Evolutionary conservation across 2,113 vertebrate species (phyloP).

Genomic region (Crypturellus undulatus): DNA sequence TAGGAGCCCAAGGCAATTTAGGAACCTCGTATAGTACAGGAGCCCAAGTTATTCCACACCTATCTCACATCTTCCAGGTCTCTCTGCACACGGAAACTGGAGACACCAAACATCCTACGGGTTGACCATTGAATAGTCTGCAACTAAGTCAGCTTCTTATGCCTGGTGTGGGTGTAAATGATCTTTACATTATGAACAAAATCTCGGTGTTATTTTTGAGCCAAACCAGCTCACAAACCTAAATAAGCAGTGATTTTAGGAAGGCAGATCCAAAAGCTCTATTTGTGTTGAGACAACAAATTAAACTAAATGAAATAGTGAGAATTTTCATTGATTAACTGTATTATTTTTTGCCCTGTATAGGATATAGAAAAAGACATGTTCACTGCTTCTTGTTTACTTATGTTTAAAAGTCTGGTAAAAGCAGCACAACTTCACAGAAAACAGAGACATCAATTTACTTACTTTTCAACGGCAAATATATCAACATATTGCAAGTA

Average conservation of each 20-base stretch:
- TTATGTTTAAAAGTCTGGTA: not conserved
- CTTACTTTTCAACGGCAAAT: not conserved
- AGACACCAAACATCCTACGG: not conserved
- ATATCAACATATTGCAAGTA: not conserved
- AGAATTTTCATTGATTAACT: not conserved
- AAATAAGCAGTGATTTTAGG: not conserved
- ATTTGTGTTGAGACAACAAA: not conserved
- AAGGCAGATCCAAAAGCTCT: not conserved
- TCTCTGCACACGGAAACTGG: accelerated
- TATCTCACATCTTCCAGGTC: not conserved
- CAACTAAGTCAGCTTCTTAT: not conserved
- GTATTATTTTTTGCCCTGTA: not conserved
- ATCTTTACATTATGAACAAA: not conserved
- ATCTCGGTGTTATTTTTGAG: not conserved
- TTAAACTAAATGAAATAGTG: not conserved
- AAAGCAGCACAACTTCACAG: not conserved
- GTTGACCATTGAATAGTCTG: not conserved
- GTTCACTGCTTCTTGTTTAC: not conserved
- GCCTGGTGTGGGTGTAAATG: not conserved
- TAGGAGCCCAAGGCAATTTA: not conserved
- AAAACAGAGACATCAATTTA: not conserved
- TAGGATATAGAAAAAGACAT: not conserved
- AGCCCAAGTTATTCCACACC: not conserved
- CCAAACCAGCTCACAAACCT: not conserved
- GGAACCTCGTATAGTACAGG: not conserved